Percentiles rank a stretch among this genome's conserved stretches.
Conservation (phyloP, 2,113 vertebrate genomes). For the Aptenodytes forsteri region DNA sequence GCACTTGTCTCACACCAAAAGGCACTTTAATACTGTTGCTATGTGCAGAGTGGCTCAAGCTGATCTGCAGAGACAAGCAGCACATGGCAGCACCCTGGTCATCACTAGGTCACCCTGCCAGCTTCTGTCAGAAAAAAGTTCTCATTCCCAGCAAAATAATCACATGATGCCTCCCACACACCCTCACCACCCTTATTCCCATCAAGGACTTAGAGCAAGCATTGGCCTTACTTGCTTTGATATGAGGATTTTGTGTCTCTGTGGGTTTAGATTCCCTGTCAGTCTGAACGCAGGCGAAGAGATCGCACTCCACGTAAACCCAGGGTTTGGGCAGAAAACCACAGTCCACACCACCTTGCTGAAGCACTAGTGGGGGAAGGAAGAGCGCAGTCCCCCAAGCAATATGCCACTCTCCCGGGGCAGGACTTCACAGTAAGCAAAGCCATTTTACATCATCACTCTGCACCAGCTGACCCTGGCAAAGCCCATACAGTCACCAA, state of each 20-base stretch:
- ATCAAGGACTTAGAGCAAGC: background rate
- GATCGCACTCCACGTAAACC: conserved; percentile 76
- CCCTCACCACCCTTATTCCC: background rate
- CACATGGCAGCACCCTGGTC: background rate
- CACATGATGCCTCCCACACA: background rate
- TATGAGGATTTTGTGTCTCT: background rate
- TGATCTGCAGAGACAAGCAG: background rate
- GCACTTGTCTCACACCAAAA: background rate
- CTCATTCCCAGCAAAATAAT: background rate
- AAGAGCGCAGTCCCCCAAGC: conserved; percentile 54
- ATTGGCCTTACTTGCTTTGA: background rate
- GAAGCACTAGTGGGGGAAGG: conserved; percentile 50
- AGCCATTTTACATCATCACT: background rate
- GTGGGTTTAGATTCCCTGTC: conserved; percentile 66
- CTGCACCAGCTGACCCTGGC: too few species aligned
- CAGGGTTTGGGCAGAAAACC: conserved; percentile 71
- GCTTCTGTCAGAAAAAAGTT: background rate
- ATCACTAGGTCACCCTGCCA: background rate
- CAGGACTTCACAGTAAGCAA: conserved; percentile 69
- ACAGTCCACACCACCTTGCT: conserved; percentile 72
- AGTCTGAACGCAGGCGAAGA: conserved; percentile 65
- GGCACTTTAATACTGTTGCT: too few species aligned
- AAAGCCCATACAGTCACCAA: fast-evolving
- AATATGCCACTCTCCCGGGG: conserved; percentile 71
- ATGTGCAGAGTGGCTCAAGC: fast-evolving